These are phyloP conservation scores for Dioctria rufipes DNA, from an alignment of 2,888 invertebrate species.

Conservation along the genomic window DNA sequence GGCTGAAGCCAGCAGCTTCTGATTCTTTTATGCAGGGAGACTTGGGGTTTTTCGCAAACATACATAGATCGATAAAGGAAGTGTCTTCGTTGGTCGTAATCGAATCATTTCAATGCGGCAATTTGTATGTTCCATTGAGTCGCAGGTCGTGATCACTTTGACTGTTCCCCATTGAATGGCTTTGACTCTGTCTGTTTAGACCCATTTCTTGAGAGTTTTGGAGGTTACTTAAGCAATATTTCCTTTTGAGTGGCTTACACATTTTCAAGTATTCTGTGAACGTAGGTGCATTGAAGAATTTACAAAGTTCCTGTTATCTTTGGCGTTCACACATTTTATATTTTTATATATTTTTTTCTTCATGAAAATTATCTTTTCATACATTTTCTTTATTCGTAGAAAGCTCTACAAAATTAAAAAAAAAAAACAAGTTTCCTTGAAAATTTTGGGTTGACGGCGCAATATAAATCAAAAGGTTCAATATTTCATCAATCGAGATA, in stretches of 20 bases:
- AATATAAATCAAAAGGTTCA: too few relatives aligned
- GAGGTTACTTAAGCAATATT: slow-evolving; percentile 43
- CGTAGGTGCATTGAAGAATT: too few relatives aligned
- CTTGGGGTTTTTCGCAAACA: slow-evolving; percentile 19
- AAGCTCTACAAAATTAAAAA: too few relatives aligned
- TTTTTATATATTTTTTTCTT: too few relatives aligned
- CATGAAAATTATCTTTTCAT: too few relatives aligned
- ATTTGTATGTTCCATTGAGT: slow-evolving; percentile 52
- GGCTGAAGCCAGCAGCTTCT: neutral
- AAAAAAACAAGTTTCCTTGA: too few relatives aligned
- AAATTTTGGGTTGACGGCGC: too few relatives aligned
- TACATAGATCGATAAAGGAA: slow-evolving; percentile 16
- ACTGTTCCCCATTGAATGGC: slow-evolving; percentile 33
- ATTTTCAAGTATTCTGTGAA: too few relatives aligned
- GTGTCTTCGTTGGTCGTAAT: slow-evolving; percentile 37
- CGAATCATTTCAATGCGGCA: slow-evolving; percentile 53
- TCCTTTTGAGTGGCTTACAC: neutral
- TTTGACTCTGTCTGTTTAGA: slow-evolving; percentile 5
- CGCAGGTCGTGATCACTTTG: slow-evolving; percentile 51
- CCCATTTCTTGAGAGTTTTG: slow-evolving; percentile 15
- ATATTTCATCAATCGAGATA: too few relatives aligned
- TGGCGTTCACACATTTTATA: too few relatives aligned
- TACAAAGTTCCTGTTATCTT: too few relatives aligned
- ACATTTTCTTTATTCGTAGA: too few relatives aligned
- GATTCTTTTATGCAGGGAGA: neutral